phyloP scores from a whole-genome alignment of 2,888 invertebrate genomes.

The Drosophila limbata region DNA sequence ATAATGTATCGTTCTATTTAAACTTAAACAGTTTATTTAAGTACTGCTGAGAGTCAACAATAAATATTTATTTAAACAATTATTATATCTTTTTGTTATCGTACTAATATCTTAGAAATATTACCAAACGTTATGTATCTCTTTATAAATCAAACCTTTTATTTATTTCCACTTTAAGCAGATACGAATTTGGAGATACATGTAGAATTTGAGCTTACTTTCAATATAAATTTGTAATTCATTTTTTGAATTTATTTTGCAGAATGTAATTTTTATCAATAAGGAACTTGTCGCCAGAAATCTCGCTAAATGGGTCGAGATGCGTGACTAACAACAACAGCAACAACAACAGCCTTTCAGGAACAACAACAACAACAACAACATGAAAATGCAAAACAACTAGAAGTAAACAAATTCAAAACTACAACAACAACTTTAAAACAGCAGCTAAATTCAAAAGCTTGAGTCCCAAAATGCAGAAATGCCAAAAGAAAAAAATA shows the following conservation, averaged over 20 bases:
- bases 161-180: too few relatives aligned
- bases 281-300: slow-evolving; percentile 94
- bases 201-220: not conserved
- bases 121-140: too few relatives aligned
- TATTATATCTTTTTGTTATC: too few relatives aligned
- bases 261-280: slow-evolving; percentile 94
- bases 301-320: slow-evolving; percentile 90
- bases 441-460: slow-evolving; percentile 25
- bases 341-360: slow-evolving; percentile 49
- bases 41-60: too few relatives aligned
- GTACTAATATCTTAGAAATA: too few relatives aligned
- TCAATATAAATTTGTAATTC: not conserved
- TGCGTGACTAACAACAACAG: slow-evolving; percentile 74
- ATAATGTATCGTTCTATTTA: too few relatives aligned
- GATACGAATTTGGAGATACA: not conserved
- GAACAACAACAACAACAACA: slow-evolving; percentile 50
- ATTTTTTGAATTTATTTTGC: slow-evolving; percentile 84
- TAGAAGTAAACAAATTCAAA: slow-evolving; percentile 13
- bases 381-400: slow-evolving; percentile 38
- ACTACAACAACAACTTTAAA: slow-evolving; percentile 24
- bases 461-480: slow-evolving; percentile 25
- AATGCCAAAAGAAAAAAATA: slow-evolving; percentile 8
- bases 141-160: too few relatives aligned
- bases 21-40: too few relatives aligned
- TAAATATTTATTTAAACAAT: too few relatives aligned